A percentile compares a stretch with the other conserved stretches of the same genome.
Conservation (phyloP, 23 tunicate genomes). For the Styela clava region DNA sequence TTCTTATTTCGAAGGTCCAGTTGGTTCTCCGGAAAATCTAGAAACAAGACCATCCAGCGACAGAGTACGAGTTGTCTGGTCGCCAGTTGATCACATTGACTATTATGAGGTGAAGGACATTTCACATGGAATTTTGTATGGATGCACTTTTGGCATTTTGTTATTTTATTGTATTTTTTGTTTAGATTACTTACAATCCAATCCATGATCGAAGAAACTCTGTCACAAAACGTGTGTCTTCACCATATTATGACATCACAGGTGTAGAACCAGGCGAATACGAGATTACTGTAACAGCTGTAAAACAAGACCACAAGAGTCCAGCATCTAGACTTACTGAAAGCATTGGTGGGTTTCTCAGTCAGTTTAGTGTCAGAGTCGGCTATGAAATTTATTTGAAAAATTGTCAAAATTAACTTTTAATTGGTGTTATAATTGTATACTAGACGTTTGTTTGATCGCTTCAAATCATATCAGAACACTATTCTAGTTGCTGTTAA, state of each 20-base stretch:
- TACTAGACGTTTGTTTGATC: no score
- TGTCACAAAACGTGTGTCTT: conserved; percentile 6
- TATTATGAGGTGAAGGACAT: conserved; percentile 5
- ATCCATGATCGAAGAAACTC: background rate
- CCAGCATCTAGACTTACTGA: background rate
- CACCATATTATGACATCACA: conserved; percentile 19
- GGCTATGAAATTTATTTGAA: background rate
- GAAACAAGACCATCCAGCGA: background rate
- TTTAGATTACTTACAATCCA: conserved; percentile 18
- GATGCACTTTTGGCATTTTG: background rate
- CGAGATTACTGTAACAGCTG: conserved; percentile 18
- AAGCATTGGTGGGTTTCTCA: conserved; percentile 1
- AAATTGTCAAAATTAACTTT: no score
- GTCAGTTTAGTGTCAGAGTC: background rate
- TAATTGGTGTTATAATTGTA: no score
- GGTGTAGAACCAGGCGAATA: conserved; percentile 16
- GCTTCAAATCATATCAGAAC: no score
- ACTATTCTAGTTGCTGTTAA: no score
- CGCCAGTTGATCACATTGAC: background rate
- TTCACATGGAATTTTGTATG: background rate
- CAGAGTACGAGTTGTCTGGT: background rate
- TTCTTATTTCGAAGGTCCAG: no score
- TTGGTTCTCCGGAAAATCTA: background rate
- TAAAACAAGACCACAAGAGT: conserved; percentile 26
- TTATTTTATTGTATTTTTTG: background rate